A percentile compares a stretch with the other conserved stretches of the same genome.
phyloP scores from a whole-genome alignment of 1,140 invertebrate species.

The Sinonovacula constricta region DNA sequence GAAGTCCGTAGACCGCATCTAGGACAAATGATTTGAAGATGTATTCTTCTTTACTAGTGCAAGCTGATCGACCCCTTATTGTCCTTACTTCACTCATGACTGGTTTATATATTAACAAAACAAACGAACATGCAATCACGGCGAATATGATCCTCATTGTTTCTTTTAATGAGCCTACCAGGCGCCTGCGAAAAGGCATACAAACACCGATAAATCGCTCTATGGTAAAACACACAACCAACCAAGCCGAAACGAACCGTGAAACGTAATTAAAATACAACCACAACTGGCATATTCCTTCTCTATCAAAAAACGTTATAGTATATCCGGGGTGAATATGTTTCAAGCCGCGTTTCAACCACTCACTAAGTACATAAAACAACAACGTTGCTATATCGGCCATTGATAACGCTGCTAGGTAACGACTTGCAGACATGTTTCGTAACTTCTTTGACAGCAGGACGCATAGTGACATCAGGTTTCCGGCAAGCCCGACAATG shows the following conservation, averaged over 20 bases:
- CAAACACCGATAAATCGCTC: conserved; percentile 73
- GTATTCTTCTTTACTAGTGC: conserved; percentile 47
- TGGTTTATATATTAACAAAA: conserved; percentile 65
- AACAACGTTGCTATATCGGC: conserved; percentile 61
- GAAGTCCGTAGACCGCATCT: conserved; percentile 59
- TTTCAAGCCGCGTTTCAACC: conserved; percentile 58
- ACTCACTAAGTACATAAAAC: conserved; percentile 63
- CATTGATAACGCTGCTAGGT: conserved; percentile 59
- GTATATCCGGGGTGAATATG: conserved; percentile 6
- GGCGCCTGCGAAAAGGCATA: conserved; percentile 57
- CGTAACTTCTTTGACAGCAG: conserved; percentile 69
- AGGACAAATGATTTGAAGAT: conserved; percentile 55
- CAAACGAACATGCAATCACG: conserved; percentile 20
- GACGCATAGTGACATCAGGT: conserved; percentile 65
- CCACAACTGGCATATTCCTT: conserved; percentile 66
- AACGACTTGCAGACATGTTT: conserved; percentile 65
- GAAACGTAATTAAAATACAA: conserved; percentile 65
- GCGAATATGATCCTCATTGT: conserved; percentile 36
- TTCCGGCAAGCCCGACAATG: conserved; percentile 67
- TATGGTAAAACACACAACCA: conserved; percentile 71
- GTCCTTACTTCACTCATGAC: conserved; percentile 55
- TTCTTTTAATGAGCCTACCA: conserved; percentile 46
- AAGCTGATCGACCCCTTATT: conserved; percentile 21
- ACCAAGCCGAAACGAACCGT: conserved; percentile 71
- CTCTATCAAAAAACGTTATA: conserved; percentile 52